phyloP scores from a whole-genome alignment of 2,888 invertebrate species.

The Habrosyne pyritoides region DNA sequence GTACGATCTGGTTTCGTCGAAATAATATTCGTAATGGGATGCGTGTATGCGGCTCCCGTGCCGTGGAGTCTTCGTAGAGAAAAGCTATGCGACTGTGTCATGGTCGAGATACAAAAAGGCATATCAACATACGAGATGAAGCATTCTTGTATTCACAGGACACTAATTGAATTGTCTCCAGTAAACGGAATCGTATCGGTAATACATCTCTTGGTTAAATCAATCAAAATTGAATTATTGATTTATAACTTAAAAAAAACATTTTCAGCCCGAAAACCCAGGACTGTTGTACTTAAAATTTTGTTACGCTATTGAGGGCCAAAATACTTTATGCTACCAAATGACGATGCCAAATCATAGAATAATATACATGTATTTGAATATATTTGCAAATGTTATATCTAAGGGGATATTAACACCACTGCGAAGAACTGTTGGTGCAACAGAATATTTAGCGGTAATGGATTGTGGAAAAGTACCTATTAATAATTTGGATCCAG shows the following conservation, averaged over 20 bases:
- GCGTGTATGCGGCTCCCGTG: conserved; percentile 59
- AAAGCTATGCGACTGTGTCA: conserved; percentile 73
- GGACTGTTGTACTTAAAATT: conserved; percentile 56
- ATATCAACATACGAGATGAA: conserved; percentile 71
- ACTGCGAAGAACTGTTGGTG: conserved; percentile 50
- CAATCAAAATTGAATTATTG: not conserved
- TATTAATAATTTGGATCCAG: conserved; percentile 77
- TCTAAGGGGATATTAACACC: conserved; percentile 61
- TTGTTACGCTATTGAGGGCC: conserved; percentile 56
- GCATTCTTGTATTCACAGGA: conserved; percentile 67
- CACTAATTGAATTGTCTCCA: conserved; percentile 60
- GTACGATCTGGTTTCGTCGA: conserved; percentile 54
- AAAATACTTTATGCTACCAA: conserved; percentile 62
- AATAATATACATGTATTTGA: conserved; percentile 52
- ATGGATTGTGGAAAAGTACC: conserved; percentile 75
- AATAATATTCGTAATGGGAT: conserved; percentile 66
- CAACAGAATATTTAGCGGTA: conserved; percentile 55
- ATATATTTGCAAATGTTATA: conserved; percentile 54
- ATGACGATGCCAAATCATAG: conserved; percentile 71
- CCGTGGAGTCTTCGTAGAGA: conserved; percentile 66
- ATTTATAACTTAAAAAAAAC: not conserved
- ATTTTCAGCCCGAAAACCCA: conserved; percentile 60
- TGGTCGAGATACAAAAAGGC: conserved; percentile 67
- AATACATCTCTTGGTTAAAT: conserved; percentile 14
- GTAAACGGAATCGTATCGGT: conserved; percentile 66